phyloP scores from a whole-genome alignment of 2,113 vertebrate species.

The Scartelaos histophorus region DNA sequence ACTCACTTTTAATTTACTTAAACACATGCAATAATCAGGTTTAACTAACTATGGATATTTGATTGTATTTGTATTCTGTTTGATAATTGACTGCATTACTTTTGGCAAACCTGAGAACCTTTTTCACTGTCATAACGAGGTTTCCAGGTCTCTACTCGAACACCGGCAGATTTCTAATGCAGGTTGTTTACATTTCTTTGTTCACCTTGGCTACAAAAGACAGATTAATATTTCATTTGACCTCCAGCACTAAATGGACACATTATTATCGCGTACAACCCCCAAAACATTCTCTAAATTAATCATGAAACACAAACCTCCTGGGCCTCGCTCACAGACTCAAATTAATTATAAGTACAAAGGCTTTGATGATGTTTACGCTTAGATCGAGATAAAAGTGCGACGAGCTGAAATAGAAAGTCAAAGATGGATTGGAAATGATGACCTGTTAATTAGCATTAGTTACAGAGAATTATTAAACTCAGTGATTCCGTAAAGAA shows the following conservation, averaged over 20 bases:
- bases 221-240: slow-evolving; percentile 7
- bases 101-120: too few species aligned
- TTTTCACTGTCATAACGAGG: not conserved
- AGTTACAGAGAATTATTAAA: slow-evolving; percentile 55
- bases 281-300: slow-evolving; percentile 41
- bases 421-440: slow-evolving; percentile 49
- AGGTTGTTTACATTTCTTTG: not conserved
- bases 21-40: too few species aligned
- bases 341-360: slow-evolving; percentile 50
- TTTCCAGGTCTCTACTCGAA: not conserved
- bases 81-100: too few species aligned
- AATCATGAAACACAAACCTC: slow-evolving; percentile 36
- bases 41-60: too few species aligned
- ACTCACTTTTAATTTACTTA: too few species aligned
- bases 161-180: not conserved
- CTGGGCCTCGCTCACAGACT: slow-evolving; percentile 32
- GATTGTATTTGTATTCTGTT: too few species aligned
- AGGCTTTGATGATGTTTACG: slow-evolving; percentile 60
- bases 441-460: slow-evolving; percentile 52
- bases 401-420: slow-evolving; percentile 35
- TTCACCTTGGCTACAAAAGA: not conserved
- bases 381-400: slow-evolving; percentile 50
- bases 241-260: slow-evolving; percentile 12
- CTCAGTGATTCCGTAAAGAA: slow-evolving; percentile 58
- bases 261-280: slow-evolving; percentile 20